A percentile compares a stretch with the other conserved stretches of the same genome.
phyloP scores from a whole-genome alignment of 2,888 invertebrate genomes.

The Anoplius nigerrimus region DNA sequence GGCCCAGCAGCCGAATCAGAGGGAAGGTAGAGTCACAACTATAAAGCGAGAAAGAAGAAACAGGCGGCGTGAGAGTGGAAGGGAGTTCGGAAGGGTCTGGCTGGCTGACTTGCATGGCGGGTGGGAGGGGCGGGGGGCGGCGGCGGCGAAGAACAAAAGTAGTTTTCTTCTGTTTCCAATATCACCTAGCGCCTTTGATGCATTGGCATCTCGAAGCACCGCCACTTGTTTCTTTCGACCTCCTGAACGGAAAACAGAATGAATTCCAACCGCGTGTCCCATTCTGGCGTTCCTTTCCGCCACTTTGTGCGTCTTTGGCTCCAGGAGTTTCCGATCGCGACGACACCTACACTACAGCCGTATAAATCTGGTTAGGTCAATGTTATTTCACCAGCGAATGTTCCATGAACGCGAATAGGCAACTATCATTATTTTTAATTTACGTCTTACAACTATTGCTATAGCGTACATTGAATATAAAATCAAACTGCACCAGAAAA shows the following conservation, averaged over 20 bases:
- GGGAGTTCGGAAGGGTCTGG: background rate
- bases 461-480: too few relatives aligned
- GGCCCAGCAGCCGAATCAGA: background rate
- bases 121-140: constrained; percentile 18
- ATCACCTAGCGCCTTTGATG: constrained; percentile 52
- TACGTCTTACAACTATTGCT: too few relatives aligned
- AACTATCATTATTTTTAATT: too few relatives aligned
- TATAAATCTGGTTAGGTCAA: too few relatives aligned
- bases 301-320: background rate
- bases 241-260: constrained; percentile 57
- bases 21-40: background rate
- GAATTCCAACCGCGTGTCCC: constrained; percentile 52
- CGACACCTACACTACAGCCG: too few relatives aligned
- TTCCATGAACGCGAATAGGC: too few relatives aligned
- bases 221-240: constrained; percentile 51
- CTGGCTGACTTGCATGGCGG: constrained; percentile 16
- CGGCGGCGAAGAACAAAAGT: constrained; percentile 35
- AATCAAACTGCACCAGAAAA: too few relatives aligned
- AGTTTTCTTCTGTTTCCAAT: constrained; percentile 57
- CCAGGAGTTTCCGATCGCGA: background rate
- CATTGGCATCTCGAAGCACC: constrained; percentile 46
- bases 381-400: too few relatives aligned
- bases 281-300: constrained; percentile 13
- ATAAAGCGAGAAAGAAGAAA: background rate
- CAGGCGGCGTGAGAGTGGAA: background rate